Percentiles rank a stretch among this genome's conserved stretches.
phyloP scores from a whole-genome alignment of 2,113 vertebrate genomes.

The Siniperca knerii region DNA sequence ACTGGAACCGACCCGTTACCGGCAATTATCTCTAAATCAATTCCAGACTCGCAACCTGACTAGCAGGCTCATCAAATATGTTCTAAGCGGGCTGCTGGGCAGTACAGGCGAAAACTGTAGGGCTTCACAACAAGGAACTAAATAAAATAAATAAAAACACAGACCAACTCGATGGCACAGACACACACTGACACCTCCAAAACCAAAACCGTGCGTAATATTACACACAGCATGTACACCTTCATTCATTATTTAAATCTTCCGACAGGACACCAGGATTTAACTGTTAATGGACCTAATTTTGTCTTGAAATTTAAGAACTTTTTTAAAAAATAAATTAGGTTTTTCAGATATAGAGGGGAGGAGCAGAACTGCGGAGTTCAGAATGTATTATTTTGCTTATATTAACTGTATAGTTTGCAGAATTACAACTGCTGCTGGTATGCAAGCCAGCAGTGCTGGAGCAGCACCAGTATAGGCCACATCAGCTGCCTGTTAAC shows the following conservation, averaged over 20 bases:
- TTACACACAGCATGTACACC: not conserved
- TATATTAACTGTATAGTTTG: too few relatives aligned
- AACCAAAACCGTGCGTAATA: not conserved
- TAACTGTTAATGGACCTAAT: too few relatives aligned
- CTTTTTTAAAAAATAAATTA: too few relatives aligned
- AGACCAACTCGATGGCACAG: not conserved
- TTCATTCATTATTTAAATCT: conserved; percentile 13
- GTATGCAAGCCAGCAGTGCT: too few relatives aligned
- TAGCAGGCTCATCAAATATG: not conserved
- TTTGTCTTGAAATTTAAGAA: too few relatives aligned
- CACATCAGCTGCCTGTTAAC: not conserved
- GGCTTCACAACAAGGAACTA: not conserved
- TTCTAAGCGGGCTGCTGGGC: not conserved
- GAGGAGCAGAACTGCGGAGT: too few relatives aligned
- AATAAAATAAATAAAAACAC: not conserved
- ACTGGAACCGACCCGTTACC: not conserved
- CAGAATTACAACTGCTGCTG: too few relatives aligned
- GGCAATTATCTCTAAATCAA: not conserved
- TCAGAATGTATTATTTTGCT: too few relatives aligned
- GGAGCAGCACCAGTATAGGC: not conserved
- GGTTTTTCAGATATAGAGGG: too few relatives aligned
- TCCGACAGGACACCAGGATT: not conserved
- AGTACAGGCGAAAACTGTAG: not conserved
- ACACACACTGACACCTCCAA: not conserved
- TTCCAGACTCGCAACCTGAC: not conserved